Conservation (phyloP, 2,888 invertebrate genomes). For the Tuta absoluta region DNA sequence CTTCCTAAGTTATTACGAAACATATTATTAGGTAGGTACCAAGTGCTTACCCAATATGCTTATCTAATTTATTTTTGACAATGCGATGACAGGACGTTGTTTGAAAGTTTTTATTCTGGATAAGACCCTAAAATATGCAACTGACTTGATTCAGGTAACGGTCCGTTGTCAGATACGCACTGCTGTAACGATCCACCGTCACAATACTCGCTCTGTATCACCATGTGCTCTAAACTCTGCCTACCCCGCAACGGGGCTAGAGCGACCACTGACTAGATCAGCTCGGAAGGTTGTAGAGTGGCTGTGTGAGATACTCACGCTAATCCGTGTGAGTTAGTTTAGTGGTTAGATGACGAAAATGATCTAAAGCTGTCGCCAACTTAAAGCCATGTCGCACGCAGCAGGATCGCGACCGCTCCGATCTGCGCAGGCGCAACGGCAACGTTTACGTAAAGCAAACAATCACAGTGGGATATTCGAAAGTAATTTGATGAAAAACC, state of each 20-base stretch:
- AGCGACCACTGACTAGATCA: no score
- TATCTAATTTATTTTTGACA: no score
- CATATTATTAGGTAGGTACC: no score
- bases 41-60: no score
- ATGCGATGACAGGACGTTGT: no score
- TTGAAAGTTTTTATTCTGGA: no score
- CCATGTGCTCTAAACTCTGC: slow-evolving; percentile 97
- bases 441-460: slow-evolving; percentile 17
- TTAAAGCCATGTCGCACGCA: slow-evolving; percentile 1
- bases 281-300: no score
- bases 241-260: no score
- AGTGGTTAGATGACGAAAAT: background rate
- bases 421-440: slow-evolving; percentile 12
- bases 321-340: background rate
- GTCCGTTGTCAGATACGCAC: slow-evolving; percentile 74
- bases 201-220: slow-evolving; percentile 97
- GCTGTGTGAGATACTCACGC: no score
- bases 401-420: slow-evolving; percentile 15
- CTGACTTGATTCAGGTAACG: slow-evolving; percentile 84
- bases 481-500: background rate
- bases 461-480: background rate
- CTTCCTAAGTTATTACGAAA: no score
- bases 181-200: slow-evolving; percentile 93
- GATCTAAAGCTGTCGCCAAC: background rate
- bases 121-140: no score